Percentiles rank a stretch among this genome's conserved stretches.
These are phyloP conservation scores for Paracanthobrama guichenoti DNA, from an alignment of 2,113 vertebrate genomes.

Conservation along the genomic window DNA sequence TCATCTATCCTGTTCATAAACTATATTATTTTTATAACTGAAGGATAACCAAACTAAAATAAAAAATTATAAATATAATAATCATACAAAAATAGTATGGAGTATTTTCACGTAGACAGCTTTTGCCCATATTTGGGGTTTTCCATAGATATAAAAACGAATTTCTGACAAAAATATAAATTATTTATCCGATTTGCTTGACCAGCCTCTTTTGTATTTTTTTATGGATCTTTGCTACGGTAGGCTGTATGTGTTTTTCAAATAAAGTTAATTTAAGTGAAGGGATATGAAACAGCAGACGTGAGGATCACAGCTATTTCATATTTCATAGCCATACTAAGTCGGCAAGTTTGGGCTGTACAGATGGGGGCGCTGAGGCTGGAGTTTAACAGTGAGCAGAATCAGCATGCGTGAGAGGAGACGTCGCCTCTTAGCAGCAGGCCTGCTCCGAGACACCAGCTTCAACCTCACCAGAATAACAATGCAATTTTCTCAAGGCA, in stretches of 20 bases:
- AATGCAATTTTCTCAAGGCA: slow-evolving; percentile 48
- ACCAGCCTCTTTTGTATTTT: neutral
- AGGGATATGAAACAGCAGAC: neutral
- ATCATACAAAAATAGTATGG: neutral
- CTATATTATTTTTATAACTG: neutral
- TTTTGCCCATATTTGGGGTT: neutral
- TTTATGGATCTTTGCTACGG: neutral
- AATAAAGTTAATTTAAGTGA: neutral
- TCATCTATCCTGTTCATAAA: neutral
- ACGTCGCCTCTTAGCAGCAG: slow-evolving; percentile 10
- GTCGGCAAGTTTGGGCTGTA: neutral
- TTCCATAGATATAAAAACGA: neutral
- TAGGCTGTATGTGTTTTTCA: neutral
- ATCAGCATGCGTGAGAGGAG: slow-evolving; percentile 47
- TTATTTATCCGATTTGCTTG: neutral
- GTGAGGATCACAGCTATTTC: neutral
- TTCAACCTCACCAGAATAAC: slow-evolving; percentile 55
- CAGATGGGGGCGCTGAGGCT: slow-evolving; percentile 21
- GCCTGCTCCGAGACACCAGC: slow-evolving; percentile 30
- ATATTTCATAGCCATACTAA: neutral
- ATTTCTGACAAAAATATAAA: neutral
- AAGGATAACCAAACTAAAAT: neutral
- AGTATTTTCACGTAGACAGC: neutral
- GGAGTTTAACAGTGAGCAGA: neutral
- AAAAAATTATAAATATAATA: neutral